Evolutionary conservation across 2,113 vertebrate species (phyloP).

Genomic region (Muscicapa adusta): DNA sequence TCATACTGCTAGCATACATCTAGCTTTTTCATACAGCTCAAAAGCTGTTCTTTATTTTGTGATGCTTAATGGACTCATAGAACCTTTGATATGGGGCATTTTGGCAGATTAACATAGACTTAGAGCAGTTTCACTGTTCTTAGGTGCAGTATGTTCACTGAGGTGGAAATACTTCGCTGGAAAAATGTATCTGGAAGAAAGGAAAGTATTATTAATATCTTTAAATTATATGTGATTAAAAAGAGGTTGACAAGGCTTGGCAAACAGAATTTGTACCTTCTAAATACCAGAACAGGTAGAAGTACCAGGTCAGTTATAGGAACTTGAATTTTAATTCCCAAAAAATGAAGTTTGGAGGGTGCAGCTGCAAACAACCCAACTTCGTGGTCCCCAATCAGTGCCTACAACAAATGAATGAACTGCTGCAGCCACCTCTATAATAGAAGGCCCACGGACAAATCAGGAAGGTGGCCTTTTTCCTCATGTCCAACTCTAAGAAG

Average conservation of each 20-base stretch:
- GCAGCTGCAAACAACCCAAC: not conserved
- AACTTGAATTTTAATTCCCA: not conserved
- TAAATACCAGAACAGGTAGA: not conserved
- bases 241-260: not conserved
- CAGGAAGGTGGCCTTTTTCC: not conserved
- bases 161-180: not conserved
- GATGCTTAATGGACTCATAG: not conserved
- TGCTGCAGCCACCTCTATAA: not conserved
- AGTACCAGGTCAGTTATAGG: not conserved
- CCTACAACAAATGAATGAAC: not conserved
- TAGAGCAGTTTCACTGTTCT: not conserved
- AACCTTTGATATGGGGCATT: not conserved
- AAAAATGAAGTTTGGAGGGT: not conserved
- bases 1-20: not conserved
- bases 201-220: not conserved
- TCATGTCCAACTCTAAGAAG: not conserved
- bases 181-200: not conserved
- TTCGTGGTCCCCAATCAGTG: accelerated
- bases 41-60: not conserved
- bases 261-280: not conserved
- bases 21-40: not conserved
- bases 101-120: not conserved
- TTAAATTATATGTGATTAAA: not conserved
- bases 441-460: not conserved
- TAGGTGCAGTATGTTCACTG: not conserved